Conservation (phyloP, 2,113 vertebrate species). For the Callorhinus ursinus region DNA sequence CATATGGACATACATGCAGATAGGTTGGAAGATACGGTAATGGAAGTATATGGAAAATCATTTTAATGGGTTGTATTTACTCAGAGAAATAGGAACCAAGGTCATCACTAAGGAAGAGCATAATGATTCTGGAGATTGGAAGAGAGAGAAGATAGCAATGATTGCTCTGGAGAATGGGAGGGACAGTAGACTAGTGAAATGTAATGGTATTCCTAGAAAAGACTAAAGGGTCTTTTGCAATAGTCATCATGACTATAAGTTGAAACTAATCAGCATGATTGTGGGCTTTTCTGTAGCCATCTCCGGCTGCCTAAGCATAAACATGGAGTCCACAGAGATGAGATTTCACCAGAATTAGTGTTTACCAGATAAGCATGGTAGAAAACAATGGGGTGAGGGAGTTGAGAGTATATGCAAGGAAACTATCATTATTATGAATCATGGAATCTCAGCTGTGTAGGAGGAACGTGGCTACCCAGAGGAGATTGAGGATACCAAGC, state of each 20-base stretch:
- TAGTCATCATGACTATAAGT: not conserved
- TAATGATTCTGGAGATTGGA: not conserved
- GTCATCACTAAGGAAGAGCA: not conserved
- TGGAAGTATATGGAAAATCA: not conserved
- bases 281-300: not conserved
- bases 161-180: not conserved
- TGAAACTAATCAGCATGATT: not conserved
- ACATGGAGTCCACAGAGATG: not conserved
- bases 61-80: not conserved
- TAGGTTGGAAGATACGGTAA: not conserved
- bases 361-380: not conserved
- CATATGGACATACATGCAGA: fast-evolving
- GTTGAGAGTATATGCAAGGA: not conserved
- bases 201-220: not conserved
- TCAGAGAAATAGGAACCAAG: not conserved
- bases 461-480: not conserved
- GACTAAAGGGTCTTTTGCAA: not conserved
- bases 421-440: not conserved
- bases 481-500: not conserved
- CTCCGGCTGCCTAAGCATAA: not conserved
- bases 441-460: not conserved
- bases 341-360: not conserved
- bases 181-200: not conserved
- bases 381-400: not conserved
- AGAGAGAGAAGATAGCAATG: not conserved